A percentile compares a stretch with the other conserved stretches of the same genome.
phyloP scores from a whole-genome alignment of 2,113 vertebrate genomes.

The Tichodroma muraria region DNA sequence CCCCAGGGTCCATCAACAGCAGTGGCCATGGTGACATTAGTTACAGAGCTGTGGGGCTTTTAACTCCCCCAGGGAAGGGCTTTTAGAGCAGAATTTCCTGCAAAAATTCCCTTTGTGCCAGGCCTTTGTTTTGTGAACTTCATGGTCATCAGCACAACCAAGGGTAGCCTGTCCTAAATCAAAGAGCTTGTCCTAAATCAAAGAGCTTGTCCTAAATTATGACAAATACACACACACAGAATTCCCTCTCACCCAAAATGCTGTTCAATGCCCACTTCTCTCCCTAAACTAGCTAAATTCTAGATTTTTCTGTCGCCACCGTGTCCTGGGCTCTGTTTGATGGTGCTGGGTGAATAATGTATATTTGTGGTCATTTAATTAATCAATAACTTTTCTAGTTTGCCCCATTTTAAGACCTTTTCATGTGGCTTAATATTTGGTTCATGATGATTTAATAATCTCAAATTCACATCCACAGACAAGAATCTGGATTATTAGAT shows the following conservation, averaged over 20 bases:
- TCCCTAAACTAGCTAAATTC: not conserved
- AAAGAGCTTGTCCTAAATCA: not conserved
- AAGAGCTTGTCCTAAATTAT: not conserved
- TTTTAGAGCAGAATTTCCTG: not conserved
- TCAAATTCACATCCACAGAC: not conserved
- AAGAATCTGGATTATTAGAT: not conserved
- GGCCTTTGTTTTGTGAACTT: not conserved
- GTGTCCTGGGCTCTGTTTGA: not conserved
- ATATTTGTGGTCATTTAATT: not conserved
- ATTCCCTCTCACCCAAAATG: not conserved
- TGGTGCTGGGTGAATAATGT: not conserved
- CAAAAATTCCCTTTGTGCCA: not conserved
- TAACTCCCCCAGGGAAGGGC: not conserved
- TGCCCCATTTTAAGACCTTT: not conserved
- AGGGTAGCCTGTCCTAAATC: too few species aligned
- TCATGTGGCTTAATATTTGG: not conserved
- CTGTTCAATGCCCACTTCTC: not conserved
- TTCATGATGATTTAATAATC: not conserved
- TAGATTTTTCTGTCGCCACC: not conserved
- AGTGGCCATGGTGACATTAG: not conserved
- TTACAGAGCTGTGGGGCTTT: not conserved
- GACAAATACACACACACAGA: not conserved
- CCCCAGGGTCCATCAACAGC: not conserved
- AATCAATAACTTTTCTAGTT: not conserved
- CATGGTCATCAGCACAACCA: not conserved